Base-by-base conservation (phyloP, 2,797 vertebrate species). In the Pagetopsis macropterus region DNA sequence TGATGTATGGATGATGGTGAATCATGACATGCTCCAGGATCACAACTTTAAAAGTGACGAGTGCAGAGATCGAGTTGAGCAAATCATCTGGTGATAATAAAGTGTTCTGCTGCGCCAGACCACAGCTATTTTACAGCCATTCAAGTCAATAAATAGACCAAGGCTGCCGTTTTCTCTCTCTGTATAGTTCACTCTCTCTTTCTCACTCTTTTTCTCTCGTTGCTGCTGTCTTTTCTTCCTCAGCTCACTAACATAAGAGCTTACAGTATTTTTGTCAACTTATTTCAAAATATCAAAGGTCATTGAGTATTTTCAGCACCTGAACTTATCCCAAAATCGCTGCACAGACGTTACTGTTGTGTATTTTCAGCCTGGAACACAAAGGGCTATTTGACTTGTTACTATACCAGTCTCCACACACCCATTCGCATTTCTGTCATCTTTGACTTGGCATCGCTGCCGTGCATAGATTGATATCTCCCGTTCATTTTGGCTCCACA, bases 291-390 rank as follows among this genome's bases (percentile, higher is more conserved):
- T 80, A 65, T 79, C 74, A 90, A 93, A 93, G 89, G 90, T 84
- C 89, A 85, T 73, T 27, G 82, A 87, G 89, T 90, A 90, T 92
- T 93, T 93, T 79, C 79, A 87, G 76, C 82, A 76, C 69, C 59
- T 91, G 93, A 91, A 91, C 90, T 93, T 93, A 92, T 79, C 75
- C 57, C 69, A 70, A 76, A 63, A 68, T 86, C 14, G 48, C 61
- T 52, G 19, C 74, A 59, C 63, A 65, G 73, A 72, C 78, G 48
- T 88, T 67, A 59, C 40, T 45, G 31, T 79, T 81, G 76, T 80
- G 77, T 84, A 66, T 71, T 75, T 85, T 82, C 54, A 75, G 63
- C 44, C 63, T 65, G 60, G 60, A 74, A 80, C 87, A 92, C 89
- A 90, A 91, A 83, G 83, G 79, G 67, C 83, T 59, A 41, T 87